Percentiles rank a stretch among this genome's conserved stretches.
phyloP scores from a whole-genome alignment of 1,140 invertebrate species.

The Drosophila mojavensis region DNA sequence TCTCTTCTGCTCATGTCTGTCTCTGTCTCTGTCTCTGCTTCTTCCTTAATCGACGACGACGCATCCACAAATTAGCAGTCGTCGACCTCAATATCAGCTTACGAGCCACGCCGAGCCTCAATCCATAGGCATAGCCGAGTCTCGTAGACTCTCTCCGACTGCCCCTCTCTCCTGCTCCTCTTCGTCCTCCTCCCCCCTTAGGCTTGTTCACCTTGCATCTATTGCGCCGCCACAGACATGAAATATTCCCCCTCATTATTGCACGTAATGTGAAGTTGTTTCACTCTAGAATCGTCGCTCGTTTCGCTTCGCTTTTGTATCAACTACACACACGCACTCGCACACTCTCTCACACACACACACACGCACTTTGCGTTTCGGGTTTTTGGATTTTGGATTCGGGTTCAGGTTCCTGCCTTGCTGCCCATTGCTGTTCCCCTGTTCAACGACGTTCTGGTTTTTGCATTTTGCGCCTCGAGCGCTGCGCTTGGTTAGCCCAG shows the following conservation, averaged over 20 bases:
- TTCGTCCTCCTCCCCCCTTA: neutral
- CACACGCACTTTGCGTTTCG: constrained; percentile 25
- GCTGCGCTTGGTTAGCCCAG: constrained; percentile 48
- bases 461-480: constrained; percentile 60
- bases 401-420: constrained; percentile 44
- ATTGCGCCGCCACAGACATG: constrained; percentile 40
- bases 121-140: constrained; percentile 40
- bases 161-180: constrained; percentile 12
- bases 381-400: constrained; percentile 45
- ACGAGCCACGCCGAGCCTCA: constrained; percentile 53
- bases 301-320: constrained; percentile 40
- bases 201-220: constrained; percentile 31
- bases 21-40: constrained; percentile 2
- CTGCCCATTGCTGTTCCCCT: constrained; percentile 64
- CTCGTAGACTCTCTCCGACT: neutral
- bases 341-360: constrained; percentile 5
- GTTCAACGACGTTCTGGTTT: constrained; percentile 66
- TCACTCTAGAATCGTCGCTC: constrained; percentile 71
- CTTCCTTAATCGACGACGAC: constrained; percentile 42
- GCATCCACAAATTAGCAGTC: constrained; percentile 78
- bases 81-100: constrained; percentile 81
- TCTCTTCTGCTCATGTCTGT: constrained; percentile 21
- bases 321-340: constrained; percentile 24
- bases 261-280: constrained; percentile 72
- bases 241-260: constrained; percentile 59